Conservation (phyloP, 2,888 invertebrate species). For the Amiota communis region DNA sequence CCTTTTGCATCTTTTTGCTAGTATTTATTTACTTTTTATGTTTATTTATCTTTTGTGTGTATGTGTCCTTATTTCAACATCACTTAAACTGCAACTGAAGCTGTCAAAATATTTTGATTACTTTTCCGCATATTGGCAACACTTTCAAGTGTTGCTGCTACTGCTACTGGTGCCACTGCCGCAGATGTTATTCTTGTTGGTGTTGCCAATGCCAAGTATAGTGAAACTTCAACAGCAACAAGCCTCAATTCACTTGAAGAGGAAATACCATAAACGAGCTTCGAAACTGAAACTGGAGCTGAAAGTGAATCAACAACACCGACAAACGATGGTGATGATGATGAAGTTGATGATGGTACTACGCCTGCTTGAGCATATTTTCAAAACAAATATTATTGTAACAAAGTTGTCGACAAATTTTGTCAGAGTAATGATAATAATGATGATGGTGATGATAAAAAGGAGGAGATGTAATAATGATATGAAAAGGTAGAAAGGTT, state of each 20-base stretch:
- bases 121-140: slow-evolving; percentile 55
- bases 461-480: too few relatives aligned
- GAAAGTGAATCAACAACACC: background rate
- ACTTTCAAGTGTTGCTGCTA: slow-evolving; percentile 48
- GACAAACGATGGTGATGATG: background rate
- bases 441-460: slow-evolving; percentile 46
- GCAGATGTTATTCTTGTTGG: too few relatives aligned
- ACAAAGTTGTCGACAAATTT: slow-evolving; percentile 58
- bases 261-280: background rate
- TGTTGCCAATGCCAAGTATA: too few relatives aligned
- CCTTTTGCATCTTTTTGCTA: too few relatives aligned
- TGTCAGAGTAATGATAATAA: slow-evolving; percentile 54
- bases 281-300: background rate
- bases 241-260: background rate
- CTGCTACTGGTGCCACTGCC: background rate
- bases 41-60: background rate
- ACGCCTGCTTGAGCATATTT: slow-evolving; percentile 52
- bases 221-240: too few relatives aligned
- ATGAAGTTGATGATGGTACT: background rate
- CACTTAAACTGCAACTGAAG: slow-evolving; percentile 49
- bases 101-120: slow-evolving; percentile 64
- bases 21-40: background rate
- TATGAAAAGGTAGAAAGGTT: too few relatives aligned
- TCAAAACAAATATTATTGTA: slow-evolving; percentile 65
- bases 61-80: background rate